phyloP scores from a whole-genome alignment of 2,888 invertebrate species.

The Erannis defoliaria region DNA sequence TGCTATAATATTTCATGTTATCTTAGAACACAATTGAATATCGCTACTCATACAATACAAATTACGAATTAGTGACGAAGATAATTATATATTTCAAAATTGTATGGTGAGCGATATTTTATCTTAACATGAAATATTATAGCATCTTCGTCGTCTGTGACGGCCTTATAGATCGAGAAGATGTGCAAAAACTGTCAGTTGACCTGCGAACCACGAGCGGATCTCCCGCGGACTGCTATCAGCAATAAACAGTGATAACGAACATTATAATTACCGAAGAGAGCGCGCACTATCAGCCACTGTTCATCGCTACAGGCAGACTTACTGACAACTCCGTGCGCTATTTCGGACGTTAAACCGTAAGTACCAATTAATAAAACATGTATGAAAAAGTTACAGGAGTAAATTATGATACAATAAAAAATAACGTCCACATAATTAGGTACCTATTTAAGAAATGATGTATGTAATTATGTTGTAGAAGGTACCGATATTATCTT shows the following conservation, averaged over 20 bases:
- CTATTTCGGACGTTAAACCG: neutral
- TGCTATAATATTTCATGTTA: too few relatives aligned
- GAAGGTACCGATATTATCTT: too few relatives aligned
- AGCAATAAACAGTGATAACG: conserved; percentile 39
- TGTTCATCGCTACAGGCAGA: conserved; percentile 3
- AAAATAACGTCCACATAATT: too few relatives aligned
- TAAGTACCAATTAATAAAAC: conserved; percentile 4
- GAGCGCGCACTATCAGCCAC: conserved; percentile 5
- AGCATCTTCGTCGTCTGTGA: too few relatives aligned
- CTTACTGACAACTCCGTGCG: neutral
- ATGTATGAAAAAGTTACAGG: neutral
- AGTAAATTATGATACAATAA: too few relatives aligned
- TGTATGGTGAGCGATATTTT: too few relatives aligned
- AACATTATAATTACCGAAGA: conserved; percentile 28
- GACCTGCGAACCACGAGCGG: conserved; percentile 32
- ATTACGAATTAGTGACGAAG: neutral
- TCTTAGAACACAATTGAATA: too few relatives aligned
- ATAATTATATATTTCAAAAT: too few relatives aligned
- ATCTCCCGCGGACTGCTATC: conserved; percentile 43
- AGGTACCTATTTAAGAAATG: too few relatives aligned
- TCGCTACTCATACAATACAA: too few relatives aligned
- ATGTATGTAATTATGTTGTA: too few relatives aligned
- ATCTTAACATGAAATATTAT: too few relatives aligned
- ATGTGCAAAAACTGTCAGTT: conserved; percentile 9
- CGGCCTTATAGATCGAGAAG: neutral